Evolutionary conservation across 2,113 vertebrate species (phyloP).

Genomic region (Petrocephalus microphthalmus): DNA sequence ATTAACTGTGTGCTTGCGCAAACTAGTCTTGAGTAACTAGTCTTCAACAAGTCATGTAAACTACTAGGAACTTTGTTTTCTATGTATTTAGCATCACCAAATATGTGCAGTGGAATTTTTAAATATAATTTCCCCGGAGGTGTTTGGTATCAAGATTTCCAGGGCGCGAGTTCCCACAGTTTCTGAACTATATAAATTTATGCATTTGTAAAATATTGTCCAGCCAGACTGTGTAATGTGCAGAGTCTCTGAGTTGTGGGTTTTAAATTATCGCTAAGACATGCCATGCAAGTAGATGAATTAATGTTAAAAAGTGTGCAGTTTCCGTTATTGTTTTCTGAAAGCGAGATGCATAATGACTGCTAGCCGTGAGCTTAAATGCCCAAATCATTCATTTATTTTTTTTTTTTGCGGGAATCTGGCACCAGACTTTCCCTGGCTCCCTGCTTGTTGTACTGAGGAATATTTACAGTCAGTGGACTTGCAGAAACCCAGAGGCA

Average conservation of each 20-base stretch:
- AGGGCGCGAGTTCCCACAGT: not conserved
- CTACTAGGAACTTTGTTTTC: not conserved
- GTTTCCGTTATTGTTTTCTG: not conserved
- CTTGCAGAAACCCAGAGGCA: slow-evolving; percentile 20
- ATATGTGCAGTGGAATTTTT: not conserved
- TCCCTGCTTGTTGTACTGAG: slow-evolving; percentile 19
- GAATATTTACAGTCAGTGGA: slow-evolving; percentile 24
- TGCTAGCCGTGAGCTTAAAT: slow-evolving; percentile 13
- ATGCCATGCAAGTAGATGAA: not conserved
- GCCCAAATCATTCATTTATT: slow-evolving; percentile 15
- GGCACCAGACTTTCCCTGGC: not conserved
- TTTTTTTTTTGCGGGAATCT: not conserved
- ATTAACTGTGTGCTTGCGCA: not conserved
- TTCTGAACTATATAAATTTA: slow-evolving; percentile 11
- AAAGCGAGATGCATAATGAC: not conserved
- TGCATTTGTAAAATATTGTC: not conserved
- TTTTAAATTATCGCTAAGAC: not conserved
- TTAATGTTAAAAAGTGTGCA: slow-evolving; percentile 9
- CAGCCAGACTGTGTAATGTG: not conserved
- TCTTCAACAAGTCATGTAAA: not conserved
- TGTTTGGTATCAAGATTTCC: not conserved
- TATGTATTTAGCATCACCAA: not conserved
- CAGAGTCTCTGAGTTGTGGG: slow-evolving; percentile 30
- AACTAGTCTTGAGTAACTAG: not conserved
- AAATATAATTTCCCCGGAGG: not conserved